Percentiles rank a stretch among this genome's conserved stretches.
phyloP scores from a whole-genome alignment of 2,797 vertebrate genomes.

The Rousettus madagascariensis region DNA sequence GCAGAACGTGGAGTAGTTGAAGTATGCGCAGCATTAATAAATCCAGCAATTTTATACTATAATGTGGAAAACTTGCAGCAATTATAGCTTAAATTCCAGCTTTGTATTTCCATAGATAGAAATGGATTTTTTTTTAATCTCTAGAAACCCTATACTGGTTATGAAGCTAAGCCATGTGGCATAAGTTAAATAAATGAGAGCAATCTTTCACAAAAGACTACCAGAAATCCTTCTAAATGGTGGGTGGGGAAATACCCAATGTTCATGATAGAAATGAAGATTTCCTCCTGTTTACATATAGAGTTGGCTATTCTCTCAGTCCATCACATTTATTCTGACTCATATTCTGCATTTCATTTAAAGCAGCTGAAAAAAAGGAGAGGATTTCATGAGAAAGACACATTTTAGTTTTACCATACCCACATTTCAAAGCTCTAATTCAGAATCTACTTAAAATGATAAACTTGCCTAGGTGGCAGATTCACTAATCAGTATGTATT shows the following conservation, averaged over 20 bases:
- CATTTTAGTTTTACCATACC: constrained; percentile 40
- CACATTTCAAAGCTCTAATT: constrained; percentile 56
- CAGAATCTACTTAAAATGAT: constrained; percentile 64
- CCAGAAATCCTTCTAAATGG: constrained; percentile 72
- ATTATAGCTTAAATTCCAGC: constrained; percentile 67
- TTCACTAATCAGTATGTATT: background rate
- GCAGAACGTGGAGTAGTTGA: constrained; percentile 40
- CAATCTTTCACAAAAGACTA: constrained; percentile 77
- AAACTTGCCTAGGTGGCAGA: constrained; percentile 34
- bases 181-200: constrained; percentile 79
- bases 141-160: constrained; percentile 69
- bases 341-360: constrained; percentile 61
- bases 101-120: constrained; percentile 74
- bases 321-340: constrained; percentile 37
- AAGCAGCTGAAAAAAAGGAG: constrained; percentile 36
- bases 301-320: constrained; percentile 41
- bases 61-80: constrained; percentile 70
- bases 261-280: constrained; percentile 60
- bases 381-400: constrained; percentile 42
- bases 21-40: constrained; percentile 63
- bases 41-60: constrained; percentile 67
- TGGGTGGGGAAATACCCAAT: constrained; percentile 59
- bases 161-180: constrained; percentile 76
- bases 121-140: constrained; percentile 74
- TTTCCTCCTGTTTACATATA: constrained; percentile 57